phyloP scores from a whole-genome alignment of 2,113 vertebrate genomes.

The Gnathonemus longibarbis region DNA sequence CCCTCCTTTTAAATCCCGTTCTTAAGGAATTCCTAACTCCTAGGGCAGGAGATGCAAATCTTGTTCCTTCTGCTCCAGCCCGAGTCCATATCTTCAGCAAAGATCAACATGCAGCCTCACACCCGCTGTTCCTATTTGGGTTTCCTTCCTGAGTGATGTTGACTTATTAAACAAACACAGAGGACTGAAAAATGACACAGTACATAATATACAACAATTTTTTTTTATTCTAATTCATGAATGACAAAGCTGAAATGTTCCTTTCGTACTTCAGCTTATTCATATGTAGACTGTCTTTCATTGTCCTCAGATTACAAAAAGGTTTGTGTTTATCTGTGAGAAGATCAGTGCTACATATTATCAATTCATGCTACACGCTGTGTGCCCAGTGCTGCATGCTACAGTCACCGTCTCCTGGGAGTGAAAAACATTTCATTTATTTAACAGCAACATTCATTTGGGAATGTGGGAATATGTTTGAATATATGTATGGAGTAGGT shows the following conservation, averaged over 20 bases:
- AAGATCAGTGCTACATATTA: background rate
- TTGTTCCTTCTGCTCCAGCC: constrained; percentile 9
- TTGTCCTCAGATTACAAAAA: background rate
- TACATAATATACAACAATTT: background rate
- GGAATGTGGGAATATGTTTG: background rate
- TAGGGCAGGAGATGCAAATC: background rate
- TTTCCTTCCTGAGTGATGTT: background rate
- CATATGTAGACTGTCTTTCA: background rate
- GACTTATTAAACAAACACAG: background rate
- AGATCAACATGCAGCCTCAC: background rate
- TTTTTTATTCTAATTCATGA: too few species aligned
- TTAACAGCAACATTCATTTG: background rate
- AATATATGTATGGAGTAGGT: background rate
- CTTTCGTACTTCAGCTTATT: background rate
- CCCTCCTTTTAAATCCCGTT: background rate
- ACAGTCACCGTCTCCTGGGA: background rate
- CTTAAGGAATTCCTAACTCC: background rate
- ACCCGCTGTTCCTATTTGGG: background rate
- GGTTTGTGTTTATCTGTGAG: background rate
- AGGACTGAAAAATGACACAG: background rate
- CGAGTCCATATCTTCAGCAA: background rate
- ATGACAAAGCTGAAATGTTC: background rate
- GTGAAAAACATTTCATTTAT: background rate
- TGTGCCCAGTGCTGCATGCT: background rate
- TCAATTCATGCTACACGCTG: background rate